A percentile compares a stretch with the other conserved stretches of the same genome.
Conservation (phyloP, 2,888 invertebrate genomes). For the Cetonia aurata region DNA sequence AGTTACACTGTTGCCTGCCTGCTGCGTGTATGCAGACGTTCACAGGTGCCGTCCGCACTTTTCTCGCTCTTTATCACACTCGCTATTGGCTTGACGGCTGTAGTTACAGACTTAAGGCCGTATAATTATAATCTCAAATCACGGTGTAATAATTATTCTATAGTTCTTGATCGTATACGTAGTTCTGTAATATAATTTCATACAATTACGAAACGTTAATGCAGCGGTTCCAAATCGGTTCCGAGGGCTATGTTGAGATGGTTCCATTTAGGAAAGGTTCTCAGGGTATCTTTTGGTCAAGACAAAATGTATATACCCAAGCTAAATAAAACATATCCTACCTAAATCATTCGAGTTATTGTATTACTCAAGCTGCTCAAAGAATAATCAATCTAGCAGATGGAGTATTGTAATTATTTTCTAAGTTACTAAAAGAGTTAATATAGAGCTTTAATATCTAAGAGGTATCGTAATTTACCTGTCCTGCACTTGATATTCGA, state of each 20-base stretch:
- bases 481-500: too few species aligned
- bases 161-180: conserved; percentile 62
- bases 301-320: too few species aligned
- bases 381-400: too few species aligned
- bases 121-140: conserved; percentile 65
- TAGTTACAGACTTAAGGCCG: conserved; percentile 59
- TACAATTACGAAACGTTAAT: conserved; percentile 61
- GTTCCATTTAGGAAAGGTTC: too few species aligned
- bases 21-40: neutral
- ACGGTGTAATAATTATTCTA: conserved; percentile 65
- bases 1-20: neutral
- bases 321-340: too few species aligned
- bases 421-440: too few species aligned
- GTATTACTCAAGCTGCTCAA: too few species aligned
- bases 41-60: conserved; percentile 49
- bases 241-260: neutral
- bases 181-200: conserved; percentile 63
- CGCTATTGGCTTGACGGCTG: conserved; percentile 59
- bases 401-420: too few species aligned
- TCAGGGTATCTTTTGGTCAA: too few species aligned
- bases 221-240: conserved; percentile 58
- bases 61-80: conserved; percentile 56
- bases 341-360: too few species aligned
- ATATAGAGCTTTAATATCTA: too few species aligned
- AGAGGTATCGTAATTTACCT: too few species aligned